Percentiles rank a stretch among this genome's conserved stretches.
Conservation (phyloP, 1,140 invertebrate genomes). For the Dysdera silvatica region DNA sequence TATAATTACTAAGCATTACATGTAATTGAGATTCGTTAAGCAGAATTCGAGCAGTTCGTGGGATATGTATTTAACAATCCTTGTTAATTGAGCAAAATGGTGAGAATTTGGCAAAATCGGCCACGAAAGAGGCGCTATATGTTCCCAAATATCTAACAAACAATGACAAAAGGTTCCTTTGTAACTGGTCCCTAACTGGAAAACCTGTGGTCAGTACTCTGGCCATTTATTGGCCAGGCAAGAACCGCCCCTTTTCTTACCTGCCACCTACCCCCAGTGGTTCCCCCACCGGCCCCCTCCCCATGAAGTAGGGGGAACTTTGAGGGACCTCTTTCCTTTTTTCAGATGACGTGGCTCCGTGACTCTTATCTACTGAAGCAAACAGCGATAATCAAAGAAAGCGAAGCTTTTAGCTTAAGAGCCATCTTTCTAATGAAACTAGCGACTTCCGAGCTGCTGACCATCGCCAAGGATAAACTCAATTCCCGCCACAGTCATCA, state of each 20-base stretch:
- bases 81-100: too few species aligned
- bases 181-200: conserved; percentile 27
- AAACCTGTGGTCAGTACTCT: conserved; percentile 16
- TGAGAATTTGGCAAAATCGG: too few species aligned
- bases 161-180: conserved; percentile 22
- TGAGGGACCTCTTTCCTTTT: too few species aligned
- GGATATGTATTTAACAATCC: too few species aligned
- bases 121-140: too few species aligned
- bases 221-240: conserved; percentile 27
- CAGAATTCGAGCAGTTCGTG: too few species aligned
- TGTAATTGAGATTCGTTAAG: too few species aligned
- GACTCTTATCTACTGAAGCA: conserved; percentile 12
- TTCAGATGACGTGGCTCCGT: conserved; percentile 10
- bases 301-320: too few species aligned
- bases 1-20: too few species aligned
- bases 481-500: conserved; percentile 26
- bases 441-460: conserved; percentile 23
- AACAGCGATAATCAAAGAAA: conserved; percentile 23
- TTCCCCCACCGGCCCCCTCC: too few species aligned
- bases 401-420: conserved; percentile 24
- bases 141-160: too few species aligned
- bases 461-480: conserved; percentile 22
- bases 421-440: conserved; percentile 28
- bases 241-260: conserved; percentile 20
- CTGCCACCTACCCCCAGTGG: conserved; percentile 12